Base-by-base conservation (phyloP, 2,113 vertebrate species). In the Melanotaenia duboulayi region DNA sequence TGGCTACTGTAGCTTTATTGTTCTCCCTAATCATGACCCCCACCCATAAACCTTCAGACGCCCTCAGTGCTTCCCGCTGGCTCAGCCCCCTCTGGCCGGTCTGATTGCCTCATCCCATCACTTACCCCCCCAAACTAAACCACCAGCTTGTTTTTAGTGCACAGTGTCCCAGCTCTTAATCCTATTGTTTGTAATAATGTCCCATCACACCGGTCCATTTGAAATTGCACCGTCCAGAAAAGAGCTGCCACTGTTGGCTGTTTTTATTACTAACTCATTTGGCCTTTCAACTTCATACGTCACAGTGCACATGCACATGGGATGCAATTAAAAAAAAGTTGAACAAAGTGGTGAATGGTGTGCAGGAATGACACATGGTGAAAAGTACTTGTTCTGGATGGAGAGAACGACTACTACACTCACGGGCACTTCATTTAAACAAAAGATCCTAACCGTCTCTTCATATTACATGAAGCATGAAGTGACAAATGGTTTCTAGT, bases 1-100 rank as follows among this genome's bases (percentile, higher is more conserved):
- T 86, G 81, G 87, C 81, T 87, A 85, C 87, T 89, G 87, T 88
- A 89, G 88, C 77, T 68, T 82, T 88, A 91, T 91, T 91, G 87
- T 88, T 90, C 82, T 74, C 77, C 22, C 48, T 85, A 85, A 80
- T 89, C 78, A 82, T 81, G 82, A 77, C 71, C 80, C 67, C 84
- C 76, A 35, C 77, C 73, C 65, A 42, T 55, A 62, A 65, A 10
- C 66, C 42, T 71, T 50, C 50, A 75, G 56, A 35, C 54, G 19
- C 32, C 64, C 69, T 74, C 71, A 48, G 35, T 0, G 12, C 62
- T 42, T 81, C 66, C 67, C 32, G 20, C 72, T 44, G 69, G 4
- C 56, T 59, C 39, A 17, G 16, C 1, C 77, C 42, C 68, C 65
- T 59, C 63, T 6, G 22, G 69, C 46, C 65, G 69, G 58, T 84